Conservation (phyloP, 2,888 invertebrate genomes). For the Drosophila rubida region DNA sequence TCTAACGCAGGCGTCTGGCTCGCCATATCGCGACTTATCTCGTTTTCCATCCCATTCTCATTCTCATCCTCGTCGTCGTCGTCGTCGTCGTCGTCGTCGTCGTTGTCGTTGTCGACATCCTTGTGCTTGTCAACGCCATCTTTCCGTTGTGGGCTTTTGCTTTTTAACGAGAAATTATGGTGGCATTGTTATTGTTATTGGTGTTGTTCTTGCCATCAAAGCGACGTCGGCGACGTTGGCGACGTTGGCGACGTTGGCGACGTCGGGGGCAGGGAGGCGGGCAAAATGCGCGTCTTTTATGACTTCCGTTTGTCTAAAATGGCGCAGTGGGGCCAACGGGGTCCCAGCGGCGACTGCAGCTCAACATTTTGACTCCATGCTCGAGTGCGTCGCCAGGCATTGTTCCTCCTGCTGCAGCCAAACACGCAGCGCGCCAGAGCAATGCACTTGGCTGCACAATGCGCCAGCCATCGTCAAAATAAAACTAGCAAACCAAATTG, state of each 20-base stretch:
- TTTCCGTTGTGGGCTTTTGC: constrained; percentile 59
- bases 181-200: constrained; percentile 65
- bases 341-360: constrained; percentile 61
- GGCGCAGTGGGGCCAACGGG: constrained; percentile 56
- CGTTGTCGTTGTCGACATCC: constrained; percentile 17
- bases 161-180: constrained; percentile 76
- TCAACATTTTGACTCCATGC: constrained; percentile 71
- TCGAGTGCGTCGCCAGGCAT: constrained; percentile 64
- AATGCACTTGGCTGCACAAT: background rate
- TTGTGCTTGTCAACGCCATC: constrained; percentile 53
- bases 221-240: too few species aligned
- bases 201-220: constrained; percentile 59
- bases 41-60: background rate
- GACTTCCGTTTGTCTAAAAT: constrained; percentile 77
- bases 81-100: constrained; percentile 34
- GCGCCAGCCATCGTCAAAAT: constrained; percentile 48
- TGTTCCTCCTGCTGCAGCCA: constrained; percentile 30
- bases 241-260: too few species aligned
- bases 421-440: background rate
- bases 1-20: constrained; percentile 49
- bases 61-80: background rate
- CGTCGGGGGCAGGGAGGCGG: too few species aligned
- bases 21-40: too few species aligned
- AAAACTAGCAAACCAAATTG: constrained; percentile 71
- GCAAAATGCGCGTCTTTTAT: constrained; percentile 74